These are phyloP conservation scores for Drosophila albomicans DNA, from an alignment of 1,140 invertebrate species.

Conservation along the genomic window DNA sequence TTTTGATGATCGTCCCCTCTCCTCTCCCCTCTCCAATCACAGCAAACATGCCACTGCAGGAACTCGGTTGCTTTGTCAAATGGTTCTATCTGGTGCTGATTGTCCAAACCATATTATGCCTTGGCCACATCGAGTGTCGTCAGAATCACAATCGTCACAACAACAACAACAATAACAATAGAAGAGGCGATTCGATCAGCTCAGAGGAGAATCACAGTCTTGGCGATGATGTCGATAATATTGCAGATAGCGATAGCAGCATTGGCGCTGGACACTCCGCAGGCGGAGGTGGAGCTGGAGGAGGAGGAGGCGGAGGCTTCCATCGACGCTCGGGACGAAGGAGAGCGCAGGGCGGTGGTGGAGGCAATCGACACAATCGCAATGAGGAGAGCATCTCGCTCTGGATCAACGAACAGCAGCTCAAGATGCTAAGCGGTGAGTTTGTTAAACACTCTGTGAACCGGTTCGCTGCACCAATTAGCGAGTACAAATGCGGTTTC, in stretches of 20 bases:
- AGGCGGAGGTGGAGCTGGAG: background rate
- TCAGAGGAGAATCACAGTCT: constrained; percentile 68
- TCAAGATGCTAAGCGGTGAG: constrained; percentile 94
- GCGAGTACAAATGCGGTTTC: too few species aligned
- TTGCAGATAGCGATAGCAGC: constrained; percentile 56
- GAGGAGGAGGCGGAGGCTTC: constrained; percentile 8
- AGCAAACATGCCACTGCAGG: constrained; percentile 70
- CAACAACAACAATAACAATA: constrained; percentile 50
- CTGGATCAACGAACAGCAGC: constrained; percentile 95
- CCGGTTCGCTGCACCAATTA: background rate
- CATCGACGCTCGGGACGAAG: constrained; percentile 59
- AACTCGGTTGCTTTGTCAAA: constrained; percentile 69
- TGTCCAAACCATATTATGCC: constrained; percentile 69
- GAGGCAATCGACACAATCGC: constrained; percentile 58
- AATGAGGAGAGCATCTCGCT: constrained; percentile 88
- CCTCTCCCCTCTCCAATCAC: background rate
- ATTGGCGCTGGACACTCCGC: constrained; percentile 6
- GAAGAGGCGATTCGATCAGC: constrained; percentile 53
- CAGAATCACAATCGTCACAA: constrained; percentile 70
- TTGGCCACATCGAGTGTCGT: constrained; percentile 70
- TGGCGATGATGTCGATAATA: constrained; percentile 54
- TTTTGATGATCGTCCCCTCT: background rate
- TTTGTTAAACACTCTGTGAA: background rate
- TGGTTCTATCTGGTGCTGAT: constrained; percentile 80
- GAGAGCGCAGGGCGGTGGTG: constrained; percentile 41